Conservation (phyloP, 2,888 invertebrate genomes). For the Scaptomyza tumidula region DNA sequence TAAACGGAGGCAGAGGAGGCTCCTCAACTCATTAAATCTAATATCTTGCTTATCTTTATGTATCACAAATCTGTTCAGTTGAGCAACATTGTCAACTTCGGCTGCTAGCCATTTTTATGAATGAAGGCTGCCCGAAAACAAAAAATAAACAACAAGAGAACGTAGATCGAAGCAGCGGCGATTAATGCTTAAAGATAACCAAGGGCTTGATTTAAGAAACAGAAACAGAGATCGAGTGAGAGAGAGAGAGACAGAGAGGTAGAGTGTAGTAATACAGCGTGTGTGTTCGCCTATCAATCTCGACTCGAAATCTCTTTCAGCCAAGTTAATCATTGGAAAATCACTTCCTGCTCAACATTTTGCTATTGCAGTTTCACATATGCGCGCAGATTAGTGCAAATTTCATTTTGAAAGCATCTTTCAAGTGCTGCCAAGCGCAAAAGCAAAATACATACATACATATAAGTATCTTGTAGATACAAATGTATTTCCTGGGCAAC, state of each 20-base stretch:
- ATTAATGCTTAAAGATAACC: conserved; percentile 71
- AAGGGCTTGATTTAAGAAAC: conserved; percentile 24
- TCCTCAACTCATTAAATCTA: conserved; percentile 70
- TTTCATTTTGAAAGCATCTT: conserved; percentile 62
- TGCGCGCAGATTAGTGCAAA: conserved; percentile 69
- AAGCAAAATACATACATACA: conserved; percentile 2
- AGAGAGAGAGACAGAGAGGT: conserved; percentile 9
- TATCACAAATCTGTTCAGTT: conserved; percentile 61
- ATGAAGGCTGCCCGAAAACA: conserved; percentile 44
- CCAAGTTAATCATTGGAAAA: conserved; percentile 83
- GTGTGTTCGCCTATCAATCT: conserved; percentile 53
- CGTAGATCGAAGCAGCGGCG: conserved; percentile 56
- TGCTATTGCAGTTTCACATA: conserved; percentile 24
- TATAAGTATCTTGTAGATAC: conserved; percentile 20
- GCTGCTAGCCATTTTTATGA: conserved; percentile 68
- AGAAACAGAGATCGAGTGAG: conserved; percentile 9
- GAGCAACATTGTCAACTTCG: conserved; percentile 74
- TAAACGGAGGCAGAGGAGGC: conserved; percentile 54
- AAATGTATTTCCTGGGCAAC: conserved; percentile 38
- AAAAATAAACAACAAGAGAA: conserved; percentile 7
- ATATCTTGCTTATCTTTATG: conserved; percentile 75
- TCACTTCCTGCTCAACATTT: conserved; percentile 78
- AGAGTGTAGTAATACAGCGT: conserved; percentile 17
- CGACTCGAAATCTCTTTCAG: conserved; percentile 63
- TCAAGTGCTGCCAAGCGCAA: conserved; percentile 54